These are phyloP conservation scores for Chaetodon auriga DNA, from an alignment of 2,113 vertebrate species.

Conservation along the genomic window DNA sequence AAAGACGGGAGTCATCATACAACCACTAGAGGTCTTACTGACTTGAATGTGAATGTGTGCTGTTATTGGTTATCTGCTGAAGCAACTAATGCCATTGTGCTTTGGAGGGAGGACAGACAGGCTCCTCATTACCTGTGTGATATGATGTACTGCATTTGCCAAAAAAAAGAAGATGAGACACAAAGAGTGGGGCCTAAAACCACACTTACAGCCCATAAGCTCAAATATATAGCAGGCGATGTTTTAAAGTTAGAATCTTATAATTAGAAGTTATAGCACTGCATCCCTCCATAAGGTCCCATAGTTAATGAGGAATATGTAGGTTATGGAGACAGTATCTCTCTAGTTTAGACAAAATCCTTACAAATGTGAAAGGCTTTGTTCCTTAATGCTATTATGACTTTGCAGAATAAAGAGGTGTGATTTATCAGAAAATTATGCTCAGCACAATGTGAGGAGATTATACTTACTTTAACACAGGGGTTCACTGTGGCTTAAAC, in stretches of 20 bases:
- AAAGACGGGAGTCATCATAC: not conserved
- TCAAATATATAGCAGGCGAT: not conserved
- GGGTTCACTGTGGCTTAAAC: conserved; percentile 45
- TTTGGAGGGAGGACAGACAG: not conserved
- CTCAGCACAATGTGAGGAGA: conserved; percentile 44
- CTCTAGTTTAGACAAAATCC: not conserved
- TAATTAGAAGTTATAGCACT: not conserved
- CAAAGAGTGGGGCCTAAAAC: not conserved
- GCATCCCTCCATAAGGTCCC: not conserved
- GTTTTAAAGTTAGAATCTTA: not conserved
- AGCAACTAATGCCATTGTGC: not conserved
- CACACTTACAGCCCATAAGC: no score
- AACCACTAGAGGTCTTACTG: not conserved
- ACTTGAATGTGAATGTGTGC: not conserved
- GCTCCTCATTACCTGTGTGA: no score
- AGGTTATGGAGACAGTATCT: not conserved
- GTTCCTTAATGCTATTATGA: conserved; percentile 7
- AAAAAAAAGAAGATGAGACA: not conserved
- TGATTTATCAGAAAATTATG: conserved; percentile 50
- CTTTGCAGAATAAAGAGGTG: conserved; percentile 27
- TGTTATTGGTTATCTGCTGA: not conserved
- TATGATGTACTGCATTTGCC: not conserved
- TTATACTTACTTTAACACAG: conserved; percentile 55
- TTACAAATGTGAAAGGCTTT: conserved; percentile 1
- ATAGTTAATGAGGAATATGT: not conserved